Evolutionary conservation across 2,888 invertebrate species (phyloP).

Genomic region (Cephus pygmeus): DNA sequence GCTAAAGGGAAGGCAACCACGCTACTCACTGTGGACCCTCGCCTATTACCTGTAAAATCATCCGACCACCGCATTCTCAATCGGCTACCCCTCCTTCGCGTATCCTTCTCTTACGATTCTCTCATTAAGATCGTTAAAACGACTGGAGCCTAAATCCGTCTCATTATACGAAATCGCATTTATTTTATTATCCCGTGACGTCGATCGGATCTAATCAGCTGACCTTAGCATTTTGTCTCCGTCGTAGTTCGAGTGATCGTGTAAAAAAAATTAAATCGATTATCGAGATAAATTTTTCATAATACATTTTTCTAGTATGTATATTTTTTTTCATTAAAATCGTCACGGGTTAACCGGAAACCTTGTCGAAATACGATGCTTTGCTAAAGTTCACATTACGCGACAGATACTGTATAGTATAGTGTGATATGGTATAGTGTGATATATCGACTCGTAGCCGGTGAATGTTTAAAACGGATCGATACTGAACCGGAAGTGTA

Average conservation of each 20-base stretch:
- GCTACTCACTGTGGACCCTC: background rate
- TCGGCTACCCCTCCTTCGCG: background rate
- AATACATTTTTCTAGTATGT: background rate
- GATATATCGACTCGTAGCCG: slow-evolving; percentile 2
- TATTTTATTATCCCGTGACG: background rate
- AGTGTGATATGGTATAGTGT: background rate
- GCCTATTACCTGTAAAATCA: background rate
- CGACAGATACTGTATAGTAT: background rate
- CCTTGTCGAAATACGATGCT: background rate
- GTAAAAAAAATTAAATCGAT: no score
- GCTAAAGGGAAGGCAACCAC: background rate
- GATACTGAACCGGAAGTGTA: slow-evolving; percentile 5
- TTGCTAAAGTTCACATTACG: background rate
- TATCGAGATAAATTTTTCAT: background rate
- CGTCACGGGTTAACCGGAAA: background rate
- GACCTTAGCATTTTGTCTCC: background rate
- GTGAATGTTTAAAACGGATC: slow-evolving; percentile 19
- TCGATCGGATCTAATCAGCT: background rate
- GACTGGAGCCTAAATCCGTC: background rate
- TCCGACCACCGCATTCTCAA: background rate
- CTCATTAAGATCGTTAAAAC: background rate
- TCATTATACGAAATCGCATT: background rate
- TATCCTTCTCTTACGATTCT: background rate
- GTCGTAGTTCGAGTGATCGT: background rate
- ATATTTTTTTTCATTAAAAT: background rate